Percentiles rank a stretch among this genome's conserved stretches.
phyloP scores from a whole-genome alignment of 2,888 invertebrate genomes.

The Cantharis rustica region DNA sequence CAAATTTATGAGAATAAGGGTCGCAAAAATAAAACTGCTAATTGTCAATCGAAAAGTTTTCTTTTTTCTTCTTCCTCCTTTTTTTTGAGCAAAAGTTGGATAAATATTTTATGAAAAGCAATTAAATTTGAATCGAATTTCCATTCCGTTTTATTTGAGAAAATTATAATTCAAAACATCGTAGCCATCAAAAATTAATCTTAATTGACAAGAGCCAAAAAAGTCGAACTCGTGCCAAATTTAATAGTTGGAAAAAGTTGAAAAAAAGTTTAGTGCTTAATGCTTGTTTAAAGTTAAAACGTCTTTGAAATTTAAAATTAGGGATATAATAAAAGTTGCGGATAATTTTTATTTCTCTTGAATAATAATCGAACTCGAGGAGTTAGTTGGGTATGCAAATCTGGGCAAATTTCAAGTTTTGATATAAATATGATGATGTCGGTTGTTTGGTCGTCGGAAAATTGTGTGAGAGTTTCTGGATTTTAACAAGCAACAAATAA shows the following conservation, averaged over 20 bases:
- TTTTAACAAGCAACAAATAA: constrained; percentile 11
- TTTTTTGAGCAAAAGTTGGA: not conserved
- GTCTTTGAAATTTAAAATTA: not conserved
- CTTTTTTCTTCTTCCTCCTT: not conserved
- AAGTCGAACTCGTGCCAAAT: not conserved
- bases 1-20: not conserved
- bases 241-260: not conserved
- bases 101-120: not conserved
- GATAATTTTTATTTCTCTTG: not conserved
- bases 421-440: not conserved
- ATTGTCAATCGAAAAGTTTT: not conserved
- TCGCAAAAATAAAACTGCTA: not conserved
- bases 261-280: not conserved
- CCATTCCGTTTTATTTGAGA: not conserved
- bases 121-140: not conserved
- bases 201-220: not conserved
- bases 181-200: not conserved
- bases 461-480: not conserved
- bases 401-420: not conserved
- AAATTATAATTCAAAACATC: not conserved
- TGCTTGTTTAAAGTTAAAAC: not conserved
- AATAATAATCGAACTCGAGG: not conserved
- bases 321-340: not conserved
- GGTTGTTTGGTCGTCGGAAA: not conserved
- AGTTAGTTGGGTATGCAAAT: not conserved